A percentile compares a stretch with the other conserved stretches of the same genome.
These are phyloP conservation scores for Erythrolamprus reginae DNA, from an alignment of 2,113 vertebrate species.

Conservation along the genomic window DNA sequence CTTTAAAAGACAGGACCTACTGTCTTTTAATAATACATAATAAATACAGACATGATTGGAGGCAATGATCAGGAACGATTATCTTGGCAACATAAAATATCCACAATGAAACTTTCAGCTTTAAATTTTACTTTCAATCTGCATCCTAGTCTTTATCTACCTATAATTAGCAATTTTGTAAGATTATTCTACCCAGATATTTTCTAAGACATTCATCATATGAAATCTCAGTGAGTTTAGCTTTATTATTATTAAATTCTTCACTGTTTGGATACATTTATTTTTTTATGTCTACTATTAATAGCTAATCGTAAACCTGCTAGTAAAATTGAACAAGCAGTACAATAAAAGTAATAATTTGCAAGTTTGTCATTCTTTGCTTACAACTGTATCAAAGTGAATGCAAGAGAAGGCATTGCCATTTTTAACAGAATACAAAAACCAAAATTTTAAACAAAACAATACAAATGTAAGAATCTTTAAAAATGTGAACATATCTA, in stretches of 20 bases:
- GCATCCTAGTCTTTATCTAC: not conserved
- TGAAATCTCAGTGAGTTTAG: not conserved
- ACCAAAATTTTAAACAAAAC: conserved; percentile 30
- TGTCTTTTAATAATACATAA: no score
- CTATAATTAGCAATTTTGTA: not conserved
- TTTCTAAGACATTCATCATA: not conserved
- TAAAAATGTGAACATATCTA: conserved; percentile 38
- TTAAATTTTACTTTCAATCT: not conserved
- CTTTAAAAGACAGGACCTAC: no score
- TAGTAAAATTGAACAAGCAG: not conserved
- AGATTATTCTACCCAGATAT: not conserved
- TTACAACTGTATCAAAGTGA: not conserved
- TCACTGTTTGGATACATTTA: not conserved
- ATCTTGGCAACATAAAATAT: not conserved
- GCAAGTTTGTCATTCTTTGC: not conserved
- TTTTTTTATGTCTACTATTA: not conserved
- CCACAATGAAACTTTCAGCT: not conserved
- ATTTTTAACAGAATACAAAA: conserved; percentile 23
- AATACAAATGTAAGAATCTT: conserved; percentile 24
- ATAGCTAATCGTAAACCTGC: not conserved
- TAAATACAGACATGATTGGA: not conserved
- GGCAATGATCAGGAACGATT: not conserved
- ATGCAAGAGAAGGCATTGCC: conserved; percentile 2
- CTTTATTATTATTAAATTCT: not conserved
- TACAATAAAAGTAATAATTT: conserved; percentile 11